Conservation (phyloP, 2,888 invertebrate species). For the Apamea epomidion region DNA sequence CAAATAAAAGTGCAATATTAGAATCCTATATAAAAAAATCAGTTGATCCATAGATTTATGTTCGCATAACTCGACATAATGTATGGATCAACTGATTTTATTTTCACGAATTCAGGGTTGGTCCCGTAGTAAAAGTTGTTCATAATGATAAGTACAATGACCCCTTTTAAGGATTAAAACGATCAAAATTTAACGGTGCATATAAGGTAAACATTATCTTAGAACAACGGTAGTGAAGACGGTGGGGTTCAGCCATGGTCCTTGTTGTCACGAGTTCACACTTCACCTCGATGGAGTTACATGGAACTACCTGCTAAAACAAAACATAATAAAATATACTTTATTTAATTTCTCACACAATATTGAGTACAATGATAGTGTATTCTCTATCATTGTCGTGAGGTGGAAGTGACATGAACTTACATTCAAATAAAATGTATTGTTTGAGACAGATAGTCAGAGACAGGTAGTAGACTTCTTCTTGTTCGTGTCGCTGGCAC, state of each 20-base stretch:
- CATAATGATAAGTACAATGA: too few relatives aligned
- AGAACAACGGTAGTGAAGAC: constrained; percentile 58
- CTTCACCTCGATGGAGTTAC: constrained; percentile 32
- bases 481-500: not conserved
- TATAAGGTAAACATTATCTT: constrained; percentile 13
- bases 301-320: constrained; percentile 38
- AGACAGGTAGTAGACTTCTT: not conserved
- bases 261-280: constrained; percentile 61
- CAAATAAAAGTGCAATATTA: constrained; percentile 6
- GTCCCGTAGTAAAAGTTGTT: too few relatives aligned
- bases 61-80: too few relatives aligned
- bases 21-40: not conserved
- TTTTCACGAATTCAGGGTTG: too few relatives aligned
- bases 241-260: constrained; percentile 33
- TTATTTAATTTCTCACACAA: not conserved
- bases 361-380: not conserved
- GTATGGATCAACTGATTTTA: too few relatives aligned
- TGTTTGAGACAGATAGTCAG: too few relatives aligned
- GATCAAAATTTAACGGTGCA: too few relatives aligned
- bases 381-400: not conserved
- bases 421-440: not conserved
- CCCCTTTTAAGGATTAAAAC: too few relatives aligned
- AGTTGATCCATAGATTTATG: too few relatives aligned
- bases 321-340: not conserved
- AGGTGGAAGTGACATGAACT: not conserved